Evolutionary conservation across 2,888 invertebrate species (phyloP), one percentile per base, ranked within the genome.

Genomic region (Orgyia antiqua): DNA sequence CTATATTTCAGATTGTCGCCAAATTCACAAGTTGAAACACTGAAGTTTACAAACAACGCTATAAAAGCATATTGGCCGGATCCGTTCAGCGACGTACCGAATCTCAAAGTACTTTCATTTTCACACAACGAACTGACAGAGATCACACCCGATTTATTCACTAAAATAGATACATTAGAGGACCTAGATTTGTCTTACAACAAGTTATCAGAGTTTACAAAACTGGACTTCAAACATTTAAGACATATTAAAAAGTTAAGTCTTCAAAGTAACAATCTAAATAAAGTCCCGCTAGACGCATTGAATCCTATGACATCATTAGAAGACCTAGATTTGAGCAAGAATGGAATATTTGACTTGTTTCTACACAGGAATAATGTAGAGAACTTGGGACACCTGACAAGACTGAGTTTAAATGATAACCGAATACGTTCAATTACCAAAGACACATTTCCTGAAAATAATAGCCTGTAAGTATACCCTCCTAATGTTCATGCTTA

Each of bases 101-200:
- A 66, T 39, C 42, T 88, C 24, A 76, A 73, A 45, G 62, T 68
- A 23, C 68, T 89, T 0, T 79, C 84, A n/a, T 71, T 89, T 38
- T 68, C 84, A 1, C 80, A 83, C 37, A 89, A 89, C 45, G 74
- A 84, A 10, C 68, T 89, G 3, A 55, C 61, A 1, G 68, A 68
- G 18, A 58, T 89, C 43, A 82, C 87, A 0, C 70, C 73, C 1
- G 87, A 87, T 40, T 58, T 87, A 1, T 82, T 88, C 44, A 78
- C 80, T 0, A 83, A 80, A 4, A 64, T 87, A 11, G 60, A 66
- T 3, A 36, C 44, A 0, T 47, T 89, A 6, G 76, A 80, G 60
- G 82, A 73, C 17, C 42, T 89, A n/a, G 88, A 89, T 51, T 48
- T 89, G 1, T 88, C 89, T 0, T 71, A 78, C 43, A 89, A 89